Percentiles rank a stretch among this genome's conserved stretches.
Evolutionary conservation across 2,113 vertebrate genomes (phyloP).

Genomic region (Aviceda subcristata): DNA sequence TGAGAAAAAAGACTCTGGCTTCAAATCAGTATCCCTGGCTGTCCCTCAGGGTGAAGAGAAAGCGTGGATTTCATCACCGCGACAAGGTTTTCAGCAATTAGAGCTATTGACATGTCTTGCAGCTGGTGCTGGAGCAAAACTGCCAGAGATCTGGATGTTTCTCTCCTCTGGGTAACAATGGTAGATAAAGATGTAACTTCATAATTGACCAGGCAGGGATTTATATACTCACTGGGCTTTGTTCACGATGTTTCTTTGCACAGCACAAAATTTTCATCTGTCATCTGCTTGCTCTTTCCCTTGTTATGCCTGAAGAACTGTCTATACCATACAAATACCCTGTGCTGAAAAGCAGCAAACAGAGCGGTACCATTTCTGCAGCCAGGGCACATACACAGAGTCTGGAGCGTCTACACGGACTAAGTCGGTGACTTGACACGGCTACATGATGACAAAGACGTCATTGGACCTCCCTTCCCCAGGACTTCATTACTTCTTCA

Average conservation of each 20-base stretch:
- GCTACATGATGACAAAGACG: fast-evolving
- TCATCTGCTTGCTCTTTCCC: neutral
- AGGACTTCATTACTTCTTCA: neutral
- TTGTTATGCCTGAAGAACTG: neutral
- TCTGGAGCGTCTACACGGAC: neutral
- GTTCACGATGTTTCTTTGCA: neutral
- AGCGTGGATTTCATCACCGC: neutral
- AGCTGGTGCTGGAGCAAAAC: neutral
- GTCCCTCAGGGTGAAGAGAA: neutral
- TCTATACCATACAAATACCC: neutral
- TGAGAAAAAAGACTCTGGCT: neutral
- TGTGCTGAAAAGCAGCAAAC: neutral
- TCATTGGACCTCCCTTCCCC: neutral
- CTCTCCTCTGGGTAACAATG: neutral
- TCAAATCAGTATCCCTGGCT: neutral
- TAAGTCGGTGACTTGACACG: fast-evolving
- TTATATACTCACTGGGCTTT: neutral
- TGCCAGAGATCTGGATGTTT: neutral
- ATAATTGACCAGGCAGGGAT: neutral
- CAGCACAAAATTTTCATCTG: neutral
- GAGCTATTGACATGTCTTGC: neutral
- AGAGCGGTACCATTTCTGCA: neutral
- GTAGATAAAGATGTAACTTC: neutral
- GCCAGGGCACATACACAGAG: neutral
- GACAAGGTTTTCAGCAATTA: neutral